These are phyloP conservation scores for Cynodonichthys magdalenae DNA, from an alignment of 2,797 vertebrate genomes.

Conservation along the genomic window DNA sequence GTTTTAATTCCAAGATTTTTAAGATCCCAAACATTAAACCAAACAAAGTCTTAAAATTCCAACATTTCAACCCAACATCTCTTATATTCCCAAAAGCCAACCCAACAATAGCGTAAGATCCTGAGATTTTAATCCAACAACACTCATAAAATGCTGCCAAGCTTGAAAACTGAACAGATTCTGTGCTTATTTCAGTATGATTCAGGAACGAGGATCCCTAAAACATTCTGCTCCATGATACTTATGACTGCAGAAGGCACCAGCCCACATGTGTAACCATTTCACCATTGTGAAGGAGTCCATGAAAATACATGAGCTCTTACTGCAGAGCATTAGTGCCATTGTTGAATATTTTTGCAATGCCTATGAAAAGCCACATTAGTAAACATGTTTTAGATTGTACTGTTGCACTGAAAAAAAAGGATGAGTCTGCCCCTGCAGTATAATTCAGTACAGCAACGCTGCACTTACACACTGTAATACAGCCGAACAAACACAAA, in stretches of 20 bases:
- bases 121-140: not conserved
- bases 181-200: constrained; percentile 24
- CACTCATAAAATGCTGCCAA: constrained; percentile 17
- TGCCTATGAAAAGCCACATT: constrained; percentile 7
- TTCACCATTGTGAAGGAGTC: not conserved
- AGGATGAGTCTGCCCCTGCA: constrained; percentile 5
- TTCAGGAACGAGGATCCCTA: not conserved
- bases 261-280: not conserved
- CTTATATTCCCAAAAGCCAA: too few species aligned
- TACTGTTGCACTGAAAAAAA: too few species aligned
- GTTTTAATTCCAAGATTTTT: too few species aligned
- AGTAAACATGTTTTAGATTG: constrained; percentile 2
- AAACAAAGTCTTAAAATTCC: too few species aligned
- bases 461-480: constrained; percentile 1
- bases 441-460: constrained; percentile 15
- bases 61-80: too few species aligned
- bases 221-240: constrained; percentile 17
- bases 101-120: too few species aligned
- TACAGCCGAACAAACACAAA: constrained; percentile 1
- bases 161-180: not conserved
- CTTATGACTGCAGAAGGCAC: constrained; percentile 6
- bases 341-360: constrained; percentile 7
- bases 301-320: not conserved
- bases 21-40: too few species aligned
- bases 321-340: constrained; percentile 5